phyloP scores from a whole-genome alignment of 1,140 invertebrate genomes.

The Lepidurus packardi region DNA sequence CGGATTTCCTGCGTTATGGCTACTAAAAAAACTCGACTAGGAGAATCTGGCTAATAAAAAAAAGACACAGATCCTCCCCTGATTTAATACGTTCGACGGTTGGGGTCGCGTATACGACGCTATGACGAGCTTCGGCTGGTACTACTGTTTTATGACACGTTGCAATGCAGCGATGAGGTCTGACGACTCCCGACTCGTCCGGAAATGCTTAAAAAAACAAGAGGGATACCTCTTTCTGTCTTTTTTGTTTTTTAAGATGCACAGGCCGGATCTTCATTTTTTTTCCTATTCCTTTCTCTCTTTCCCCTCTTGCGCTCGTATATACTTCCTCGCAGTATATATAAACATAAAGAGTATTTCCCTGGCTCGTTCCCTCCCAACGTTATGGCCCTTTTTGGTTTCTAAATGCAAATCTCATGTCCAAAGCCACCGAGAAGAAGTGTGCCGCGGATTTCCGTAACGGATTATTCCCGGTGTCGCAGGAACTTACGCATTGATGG shows the following conservation, averaged over 20 bases:
- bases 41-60: too few species aligned
- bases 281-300: not conserved
- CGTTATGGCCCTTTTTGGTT: conserved; percentile 18
- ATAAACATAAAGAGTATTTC: not conserved
- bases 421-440: conserved; percentile 17
- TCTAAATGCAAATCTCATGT: conserved; percentile 22
- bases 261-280: not conserved
- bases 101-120: not conserved
- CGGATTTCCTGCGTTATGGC: not conserved
- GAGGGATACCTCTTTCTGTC: not conserved
- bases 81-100: not conserved
- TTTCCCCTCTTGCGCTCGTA: not conserved
- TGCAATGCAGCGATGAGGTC: conserved; percentile 1
- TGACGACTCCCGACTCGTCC: not conserved
- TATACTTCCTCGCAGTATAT: not conserved
- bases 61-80: not conserved
- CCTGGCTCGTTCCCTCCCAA: conserved; percentile 1
- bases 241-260: not conserved
- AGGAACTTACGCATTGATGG: conserved; percentile 19
- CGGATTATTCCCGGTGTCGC: conserved; percentile 17
- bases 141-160: conserved; percentile 19
- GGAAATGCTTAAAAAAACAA: conserved; percentile 22
- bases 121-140: not conserved
- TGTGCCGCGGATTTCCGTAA: conserved; percentile 18
- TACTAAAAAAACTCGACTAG: not conserved